Evolutionary conservation across 2,797 vertebrate genomes (phyloP).

Genomic region (Acanthurus tractus): DNA sequence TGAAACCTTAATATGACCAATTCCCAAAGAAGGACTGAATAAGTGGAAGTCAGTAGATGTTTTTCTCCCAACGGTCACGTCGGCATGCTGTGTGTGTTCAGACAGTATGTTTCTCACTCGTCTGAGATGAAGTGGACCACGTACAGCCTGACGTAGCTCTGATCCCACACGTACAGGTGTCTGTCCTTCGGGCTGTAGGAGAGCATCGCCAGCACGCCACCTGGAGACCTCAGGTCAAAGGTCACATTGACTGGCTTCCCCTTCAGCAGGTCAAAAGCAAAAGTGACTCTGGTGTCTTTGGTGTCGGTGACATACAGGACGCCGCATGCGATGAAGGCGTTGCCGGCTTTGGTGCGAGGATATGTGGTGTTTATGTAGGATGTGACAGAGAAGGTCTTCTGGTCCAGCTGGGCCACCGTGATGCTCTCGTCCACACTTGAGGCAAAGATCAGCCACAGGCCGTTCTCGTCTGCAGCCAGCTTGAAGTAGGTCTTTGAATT

Average conservation of each 20-base stretch:
- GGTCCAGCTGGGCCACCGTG: constrained; percentile 90
- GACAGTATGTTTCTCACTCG: constrained; percentile 68
- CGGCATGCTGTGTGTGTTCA: neutral
- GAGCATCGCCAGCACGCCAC: constrained; percentile 93
- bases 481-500: constrained; percentile 99
- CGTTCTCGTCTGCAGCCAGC: constrained; percentile 92
- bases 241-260: constrained; percentile 88
- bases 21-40: neutral
- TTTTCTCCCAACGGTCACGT: constrained; percentile 12
- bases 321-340: constrained; percentile 92
- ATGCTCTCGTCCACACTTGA: constrained; percentile 90
- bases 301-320: constrained; percentile 95
- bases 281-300: constrained; percentile 90
- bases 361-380: constrained; percentile 92
- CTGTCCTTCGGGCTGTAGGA: constrained; percentile 92
- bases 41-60: neutral
- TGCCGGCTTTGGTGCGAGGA: constrained; percentile 94
- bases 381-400: constrained; percentile 88
- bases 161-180: constrained; percentile 93
- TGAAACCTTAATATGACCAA: neutral
- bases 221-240: constrained; percentile 89
- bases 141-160: constrained; percentile 88
- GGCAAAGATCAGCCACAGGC: constrained; percentile 95
- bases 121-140: constrained; percentile 88
- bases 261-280: constrained; percentile 93